Base-by-base conservation (phyloP, 37 sponge, comb jelly and placozoan species). In the Dysidea cf. avara region DNA sequence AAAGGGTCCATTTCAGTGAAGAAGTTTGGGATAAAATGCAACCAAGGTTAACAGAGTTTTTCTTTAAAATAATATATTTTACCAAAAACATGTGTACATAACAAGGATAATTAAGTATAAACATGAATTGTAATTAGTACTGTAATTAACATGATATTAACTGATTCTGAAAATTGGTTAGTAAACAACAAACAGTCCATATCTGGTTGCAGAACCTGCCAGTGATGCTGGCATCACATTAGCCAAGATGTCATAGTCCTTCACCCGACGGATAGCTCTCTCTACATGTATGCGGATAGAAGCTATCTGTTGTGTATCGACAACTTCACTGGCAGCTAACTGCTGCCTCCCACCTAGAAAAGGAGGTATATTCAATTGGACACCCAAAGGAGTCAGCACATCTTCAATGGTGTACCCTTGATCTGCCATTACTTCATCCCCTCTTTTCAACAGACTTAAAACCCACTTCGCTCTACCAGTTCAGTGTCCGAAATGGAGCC, bases 211-310 rank as follows among this genome's bases (percentile, higher is more conserved):
- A 32, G 38, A 30, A 63, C 64, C 35, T n/a, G 38, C 6, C 4
- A 63, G 34, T 36, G 64, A 36, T 20, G 31, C n/a, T 31, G 71
- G 71, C 20, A 69, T 20, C 5, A 43, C 53, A 5, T 30, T 7
- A 25, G 36, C 54, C 21, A 69, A 38, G 53, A 69, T 69, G 52
- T 18, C 22, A 51, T 52, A 69, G 6, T 39, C 30, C 46, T 69
- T 69, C n/a, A 48, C 53, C 5, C 52, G 71, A 3, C 29, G 3
- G 6, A 69, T 69, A 29, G 39, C 32, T 9, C 53, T 53, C 31
- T 69, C 71, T 7, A 69, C 71, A 22, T 69, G 71, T 9, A 69
- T 69, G 34, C 71, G 71, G 9, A 69, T 4, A 7, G n/a, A 21
- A 40, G 52, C 52, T 24, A 69, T 69, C 6, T 48, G 25, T 12